Evolutionary conservation across 2,113 vertebrate genomes (phyloP), one percentile per base, ranked within the genome.

Genomic region (Pagrus major): DNA sequence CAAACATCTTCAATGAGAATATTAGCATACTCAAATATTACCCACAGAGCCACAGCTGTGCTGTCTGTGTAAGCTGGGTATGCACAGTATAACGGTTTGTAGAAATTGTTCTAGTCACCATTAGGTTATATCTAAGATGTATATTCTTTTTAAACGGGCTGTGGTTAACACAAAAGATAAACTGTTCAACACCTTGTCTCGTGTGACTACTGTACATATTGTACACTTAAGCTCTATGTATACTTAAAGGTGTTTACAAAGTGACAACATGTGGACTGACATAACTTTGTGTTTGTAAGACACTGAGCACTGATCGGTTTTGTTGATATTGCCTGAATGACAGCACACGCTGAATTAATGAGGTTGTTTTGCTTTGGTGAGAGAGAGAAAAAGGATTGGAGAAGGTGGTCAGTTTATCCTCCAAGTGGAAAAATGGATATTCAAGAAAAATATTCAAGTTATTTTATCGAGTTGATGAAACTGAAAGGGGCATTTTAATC

Each of bases 1-100:
- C 39, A 77, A 80, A 80, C 51, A 69, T 71, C 41, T 23, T 55
- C 41, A 76, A 76, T 16, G 5, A 59, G 71, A 64, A 51, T 33
- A 77, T 83, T 25, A 83, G 56, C 84, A 58, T 52, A 49, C 21
- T 66, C 42, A 80, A 66, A 70, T 77, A 63, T 58, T 31, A 63
- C 16, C 47, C 47, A 56, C 60, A 66, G 46, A 82, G 60, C 10
- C 10, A 63, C 76, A 80, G 67, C 71, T 83, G 71, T 70, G 64
- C 74, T 25, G 35, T 12, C 21, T 74, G 49, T 56, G 16, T 46
- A 23, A 12, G 29, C 52, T 41, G 64, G 18, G 56, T 15, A 25
- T 25, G 31, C 14, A 68, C 37, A 52, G 14, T 71, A 56, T 35
- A 60, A 55, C 37, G 12, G 12, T 44, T 59, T 58, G 23, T 20